A percentile compares a stretch with the other conserved stretches of the same genome.
Conservation (phyloP, 1,140 invertebrate genomes). For the Drosophila kurseongensis region DNA sequence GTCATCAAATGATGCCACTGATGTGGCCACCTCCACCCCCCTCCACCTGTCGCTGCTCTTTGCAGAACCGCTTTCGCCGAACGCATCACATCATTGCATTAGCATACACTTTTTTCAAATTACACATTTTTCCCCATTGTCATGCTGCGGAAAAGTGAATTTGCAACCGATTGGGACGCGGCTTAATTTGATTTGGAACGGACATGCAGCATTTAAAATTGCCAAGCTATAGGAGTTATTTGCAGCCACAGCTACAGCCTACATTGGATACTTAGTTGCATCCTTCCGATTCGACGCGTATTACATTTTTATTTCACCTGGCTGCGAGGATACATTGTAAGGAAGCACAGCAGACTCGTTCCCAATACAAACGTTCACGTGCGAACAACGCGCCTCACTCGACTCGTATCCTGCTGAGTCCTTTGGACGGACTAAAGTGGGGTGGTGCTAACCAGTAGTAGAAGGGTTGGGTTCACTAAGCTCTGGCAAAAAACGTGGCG, state of each 20-base stretch:
- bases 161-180: slow-evolving; percentile 8
- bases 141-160: slow-evolving; percentile 23
- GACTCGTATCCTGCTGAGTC: slow-evolving; percentile 10
- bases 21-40: slow-evolving; percentile 16
- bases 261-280: not conserved
- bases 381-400: slow-evolving; percentile 2
- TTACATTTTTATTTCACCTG: no score
- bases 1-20: slow-evolving; percentile 70
- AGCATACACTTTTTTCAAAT: slow-evolving; percentile 26
- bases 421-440: not conserved
- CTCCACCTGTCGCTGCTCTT: not conserved
- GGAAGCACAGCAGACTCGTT: not conserved
- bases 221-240: not conserved
- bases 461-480: slow-evolving; percentile 10
- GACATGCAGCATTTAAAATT: slow-evolving; percentile 16
- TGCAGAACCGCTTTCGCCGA: slow-evolving; percentile 8
- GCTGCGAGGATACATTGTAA: no score
- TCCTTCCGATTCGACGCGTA: no score
- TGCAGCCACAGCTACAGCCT: not conserved
- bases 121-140: slow-evolving; percentile 24
- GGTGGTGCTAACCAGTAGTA: not conserved
- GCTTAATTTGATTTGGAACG: slow-evolving; percentile 42
- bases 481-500: slow-evolving; percentile 35
- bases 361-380: slow-evolving; percentile 32
- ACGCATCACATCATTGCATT: slow-evolving; percentile 34